Conservation (phyloP, 1,140 invertebrate genomes). For the Eupeodes corollae region DNA sequence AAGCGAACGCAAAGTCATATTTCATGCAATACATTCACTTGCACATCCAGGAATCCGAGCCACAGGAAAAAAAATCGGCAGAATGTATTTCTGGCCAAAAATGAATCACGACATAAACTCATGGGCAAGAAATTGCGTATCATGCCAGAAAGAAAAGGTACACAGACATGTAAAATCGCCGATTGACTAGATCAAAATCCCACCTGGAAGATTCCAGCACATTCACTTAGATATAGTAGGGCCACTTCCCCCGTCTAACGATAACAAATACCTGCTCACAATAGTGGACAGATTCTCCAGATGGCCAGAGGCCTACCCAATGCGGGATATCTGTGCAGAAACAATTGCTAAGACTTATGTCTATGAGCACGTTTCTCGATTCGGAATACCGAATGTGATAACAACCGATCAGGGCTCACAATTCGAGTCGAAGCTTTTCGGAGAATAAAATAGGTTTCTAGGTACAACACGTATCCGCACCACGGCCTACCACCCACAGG, state of each 20-base stretch:
- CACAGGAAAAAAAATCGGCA: not conserved
- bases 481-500: conserved; percentile 33
- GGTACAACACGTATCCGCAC: conserved; percentile 19
- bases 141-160: conserved; percentile 1
- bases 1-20: not conserved
- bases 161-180: not conserved
- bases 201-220: not conserved
- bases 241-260: not conserved
- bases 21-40: conserved; percentile 1
- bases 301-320: conserved; percentile 23
- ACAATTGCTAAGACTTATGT: conserved; percentile 25
- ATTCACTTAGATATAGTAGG: conserved; percentile 2
- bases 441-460: conserved; percentile 9
- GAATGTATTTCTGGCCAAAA: conserved; percentile 3
- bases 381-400: conserved; percentile 19
- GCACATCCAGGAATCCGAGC: not conserved
- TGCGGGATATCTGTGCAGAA: conserved; percentile 24
- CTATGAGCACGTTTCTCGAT: conserved; percentile 27
- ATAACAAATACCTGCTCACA: conserved; percentile 12
- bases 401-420: conserved; percentile 29
- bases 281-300: conserved; percentile 20
- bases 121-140: not conserved
- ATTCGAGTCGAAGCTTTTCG: conserved; percentile 18
- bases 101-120: not conserved
- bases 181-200: not conserved